A percentile compares a stretch with the other conserved stretches of the same genome.
Conservation (phyloP, 2,888 invertebrate genomes). For the Coleophora deauratella region DNA sequence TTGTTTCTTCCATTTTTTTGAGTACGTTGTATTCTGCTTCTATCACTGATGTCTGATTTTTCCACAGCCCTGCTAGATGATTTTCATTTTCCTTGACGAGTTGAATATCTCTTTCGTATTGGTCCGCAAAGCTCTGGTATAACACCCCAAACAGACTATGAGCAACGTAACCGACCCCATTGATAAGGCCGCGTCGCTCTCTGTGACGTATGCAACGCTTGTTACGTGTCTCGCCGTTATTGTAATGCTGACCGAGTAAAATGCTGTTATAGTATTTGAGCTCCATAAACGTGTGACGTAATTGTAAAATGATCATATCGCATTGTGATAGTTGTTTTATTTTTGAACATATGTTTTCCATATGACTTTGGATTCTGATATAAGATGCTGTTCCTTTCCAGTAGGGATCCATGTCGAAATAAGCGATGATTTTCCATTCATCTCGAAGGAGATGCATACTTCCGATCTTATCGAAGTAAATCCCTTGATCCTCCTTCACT, state of each 20-base stretch:
- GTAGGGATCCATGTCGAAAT: conserved; percentile 1
- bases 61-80: conserved; percentile 5
- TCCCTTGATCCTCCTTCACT: background rate
- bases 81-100: conserved; percentile 5
- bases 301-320: conserved; percentile 6
- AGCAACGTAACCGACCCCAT: conserved; percentile 5
- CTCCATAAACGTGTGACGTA: conserved; percentile 2
- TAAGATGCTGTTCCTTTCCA: background rate
- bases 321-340: background rate
- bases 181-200: conserved; percentile 10
- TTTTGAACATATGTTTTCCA: background rate
- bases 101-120: conserved; percentile 1
- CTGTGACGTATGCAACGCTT: too few species aligned
- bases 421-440: background rate
- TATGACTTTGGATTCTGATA: background rate
- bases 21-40: conserved; percentile 8
- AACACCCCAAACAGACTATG: background rate
- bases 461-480: conserved; percentile 1
- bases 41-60: conserved; percentile 11
- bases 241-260: conserved; percentile 5
- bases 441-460: background rate
- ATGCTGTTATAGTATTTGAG: conserved; percentile 8
- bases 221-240: too few species aligned
- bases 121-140: background rate
- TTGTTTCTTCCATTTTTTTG: conserved; percentile 4